phyloP scores from a whole-genome alignment of 1,140 invertebrate species.

The Pseudomyrmex flavicornis region DNA sequence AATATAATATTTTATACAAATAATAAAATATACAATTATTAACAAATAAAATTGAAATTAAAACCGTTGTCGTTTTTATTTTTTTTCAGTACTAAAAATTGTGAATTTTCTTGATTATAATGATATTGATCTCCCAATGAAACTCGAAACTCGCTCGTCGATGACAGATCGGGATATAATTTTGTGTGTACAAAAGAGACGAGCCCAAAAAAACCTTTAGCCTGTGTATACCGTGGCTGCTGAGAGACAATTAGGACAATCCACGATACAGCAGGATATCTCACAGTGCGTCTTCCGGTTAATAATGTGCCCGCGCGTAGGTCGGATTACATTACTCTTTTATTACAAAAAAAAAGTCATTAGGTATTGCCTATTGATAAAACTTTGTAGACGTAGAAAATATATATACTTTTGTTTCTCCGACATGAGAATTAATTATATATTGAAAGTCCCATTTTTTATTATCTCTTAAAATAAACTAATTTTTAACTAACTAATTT shows the following conservation, averaged over 20 bases:
- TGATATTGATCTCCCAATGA: not conserved
- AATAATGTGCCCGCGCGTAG: slow-evolving; percentile 68
- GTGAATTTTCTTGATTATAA: not conserved
- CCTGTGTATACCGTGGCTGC: slow-evolving; percentile 51
- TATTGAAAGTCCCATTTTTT: not conserved
- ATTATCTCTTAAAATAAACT: slow-evolving; percentile 6
- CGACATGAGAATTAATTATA: slow-evolving; percentile 42
- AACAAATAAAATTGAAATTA: not conserved
- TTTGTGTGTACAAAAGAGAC: slow-evolving; percentile 64
- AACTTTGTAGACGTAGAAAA: too few relatives aligned
- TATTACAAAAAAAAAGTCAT: slow-evolving; percentile 5
- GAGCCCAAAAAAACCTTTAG: slow-evolving; percentile 66
- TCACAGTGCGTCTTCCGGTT: slow-evolving; percentile 44
- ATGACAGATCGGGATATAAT: slow-evolving; percentile 70
- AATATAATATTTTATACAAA: not conserved
- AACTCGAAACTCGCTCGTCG: slow-evolving; percentile 55
- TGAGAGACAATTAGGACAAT: slow-evolving; percentile 69
- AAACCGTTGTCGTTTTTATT: not conserved
- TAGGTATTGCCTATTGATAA: not conserved
- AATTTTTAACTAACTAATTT: slow-evolving; percentile 28
- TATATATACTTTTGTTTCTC: not conserved
- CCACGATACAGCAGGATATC: slow-evolving; percentile 59
- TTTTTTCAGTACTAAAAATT: not conserved
- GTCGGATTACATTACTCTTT: slow-evolving; percentile 66
- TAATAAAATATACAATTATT: not conserved